A percentile compares a stretch with the other conserved stretches of the same genome.
phyloP scores from a whole-genome alignment of 2,797 vertebrate genomes.

The Lateolabrax maculatus region DNA sequence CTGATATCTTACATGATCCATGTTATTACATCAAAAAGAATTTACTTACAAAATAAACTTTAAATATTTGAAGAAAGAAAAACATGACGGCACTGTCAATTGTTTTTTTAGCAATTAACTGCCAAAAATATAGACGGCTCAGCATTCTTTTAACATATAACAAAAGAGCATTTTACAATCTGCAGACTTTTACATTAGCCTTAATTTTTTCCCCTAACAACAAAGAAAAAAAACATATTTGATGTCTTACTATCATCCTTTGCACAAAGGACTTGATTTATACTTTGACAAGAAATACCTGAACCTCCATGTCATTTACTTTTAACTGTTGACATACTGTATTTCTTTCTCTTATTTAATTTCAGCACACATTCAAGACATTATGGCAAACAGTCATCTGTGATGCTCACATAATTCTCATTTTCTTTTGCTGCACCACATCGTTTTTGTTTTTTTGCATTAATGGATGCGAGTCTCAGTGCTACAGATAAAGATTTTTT shows the following conservation, averaged over 20 bases:
- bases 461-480: slow-evolving; percentile 63
- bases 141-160: slow-evolving; percentile 46
- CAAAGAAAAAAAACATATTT: slow-evolving; percentile 54
- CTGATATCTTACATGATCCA: slow-evolving; percentile 45
- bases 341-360: slow-evolving; percentile 43
- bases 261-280: slow-evolving; percentile 38
- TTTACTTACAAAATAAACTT: slow-evolving; percentile 82
- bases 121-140: slow-evolving; percentile 55
- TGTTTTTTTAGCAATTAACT: slow-evolving; percentile 56
- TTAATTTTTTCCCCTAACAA: slow-evolving; percentile 34
- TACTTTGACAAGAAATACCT: slow-evolving; percentile 29
- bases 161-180: slow-evolving; percentile 69
- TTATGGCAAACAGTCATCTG: slow-evolving; percentile 43
- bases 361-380: slow-evolving; percentile 58
- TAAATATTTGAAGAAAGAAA: slow-evolving; percentile 63
- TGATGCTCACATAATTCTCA: slow-evolving; percentile 77
- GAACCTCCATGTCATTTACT: slow-evolving; percentile 5
- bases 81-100: slow-evolving; percentile 33
- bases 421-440: slow-evolving; percentile 43
- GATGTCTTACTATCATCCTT: slow-evolving; percentile 26
- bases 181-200: slow-evolving; percentile 34
- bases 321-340: slow-evolving; percentile 24
- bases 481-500: slow-evolving; percentile 54
- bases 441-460: slow-evolving; percentile 54
- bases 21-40: slow-evolving; percentile 50